Conservation (phyloP, 2,888 invertebrate genomes). For the Rhingia campestris region DNA sequence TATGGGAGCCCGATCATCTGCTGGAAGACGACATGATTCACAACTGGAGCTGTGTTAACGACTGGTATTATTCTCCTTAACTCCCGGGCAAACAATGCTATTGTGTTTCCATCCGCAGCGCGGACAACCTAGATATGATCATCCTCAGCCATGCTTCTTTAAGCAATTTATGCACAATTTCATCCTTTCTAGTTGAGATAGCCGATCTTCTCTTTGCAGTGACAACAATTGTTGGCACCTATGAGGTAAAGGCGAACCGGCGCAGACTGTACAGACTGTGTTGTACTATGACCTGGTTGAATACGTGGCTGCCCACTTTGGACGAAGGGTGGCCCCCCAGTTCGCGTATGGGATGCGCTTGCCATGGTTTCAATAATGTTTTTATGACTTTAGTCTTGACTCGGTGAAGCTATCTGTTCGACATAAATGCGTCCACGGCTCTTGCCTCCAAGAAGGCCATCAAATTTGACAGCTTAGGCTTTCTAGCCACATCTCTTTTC, state of each 20-base stretch:
- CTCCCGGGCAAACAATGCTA: neutral
- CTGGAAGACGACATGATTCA: no score
- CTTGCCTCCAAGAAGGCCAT: conserved; percentile 21
- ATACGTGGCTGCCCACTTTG: no score
- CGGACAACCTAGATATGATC: neutral
- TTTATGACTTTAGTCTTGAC: neutral
- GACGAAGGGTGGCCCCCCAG: no score
- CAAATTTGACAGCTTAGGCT: no score
- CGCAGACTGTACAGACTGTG: neutral
- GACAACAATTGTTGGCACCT: neutral
- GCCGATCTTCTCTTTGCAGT: neutral
- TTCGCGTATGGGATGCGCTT: no score
- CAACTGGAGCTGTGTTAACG: no score
- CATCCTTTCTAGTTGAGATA: neutral
- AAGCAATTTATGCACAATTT: conserved; percentile 2
- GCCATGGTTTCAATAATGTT: neutral
- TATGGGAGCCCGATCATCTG: no score
- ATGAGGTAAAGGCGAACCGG: neutral
- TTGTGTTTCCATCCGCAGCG: conserved; percentile 1
- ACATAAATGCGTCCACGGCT: conserved; percentile 10
- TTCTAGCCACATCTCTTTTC: no score
- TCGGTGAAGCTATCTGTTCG: neutral
- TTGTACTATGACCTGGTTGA: no score
- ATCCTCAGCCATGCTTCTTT: conserved; percentile 1
- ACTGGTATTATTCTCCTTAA: neutral